These are phyloP conservation scores for Nowickia ferox DNA, from an alignment of 2,888 invertebrate genomes.

Conservation along the genomic window DNA sequence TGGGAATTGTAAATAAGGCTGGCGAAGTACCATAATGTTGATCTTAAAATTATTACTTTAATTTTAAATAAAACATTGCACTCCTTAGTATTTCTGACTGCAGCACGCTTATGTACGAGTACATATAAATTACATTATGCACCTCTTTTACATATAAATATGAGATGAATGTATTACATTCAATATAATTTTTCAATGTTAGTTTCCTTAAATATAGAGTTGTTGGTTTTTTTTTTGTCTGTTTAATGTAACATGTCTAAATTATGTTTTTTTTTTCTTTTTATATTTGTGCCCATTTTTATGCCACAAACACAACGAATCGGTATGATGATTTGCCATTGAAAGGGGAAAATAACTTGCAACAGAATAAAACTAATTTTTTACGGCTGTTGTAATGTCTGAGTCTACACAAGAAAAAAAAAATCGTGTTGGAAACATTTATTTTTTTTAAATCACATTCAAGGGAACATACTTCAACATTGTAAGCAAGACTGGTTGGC, in stretches of 20 bases:
- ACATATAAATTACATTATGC: not conserved
- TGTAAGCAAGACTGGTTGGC: slow-evolving; percentile 12
- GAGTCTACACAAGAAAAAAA: slow-evolving; percentile 1
- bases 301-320: slow-evolving; percentile 33
- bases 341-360: slow-evolving; percentile 33
- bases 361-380: slow-evolving; percentile 22
- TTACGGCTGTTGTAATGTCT: slow-evolving; percentile 29
- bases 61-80: not conserved
- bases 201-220: slow-evolving; percentile 42
- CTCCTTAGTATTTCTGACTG: slow-evolving; percentile 18
- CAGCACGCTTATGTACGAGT: slow-evolving; percentile 2
- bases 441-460: slow-evolving; percentile 31
- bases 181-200: slow-evolving; percentile 44
- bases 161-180: slow-evolving; percentile 43
- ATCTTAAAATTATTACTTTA: too few relatives aligned
- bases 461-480: slow-evolving; percentile 13
- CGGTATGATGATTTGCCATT: not conserved
- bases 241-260: slow-evolving; percentile 64
- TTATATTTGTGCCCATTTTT: slow-evolving; percentile 6
- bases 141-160: slow-evolving; percentile 14
- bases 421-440: slow-evolving; percentile 55
- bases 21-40: too few relatives aligned
- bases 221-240: slow-evolving; percentile 54
- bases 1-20: too few relatives aligned
- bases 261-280: slow-evolving; percentile 18